Base-by-base conservation (phyloP, 1,140 invertebrate genomes). In the Brachionus manjavacas region DNA sequence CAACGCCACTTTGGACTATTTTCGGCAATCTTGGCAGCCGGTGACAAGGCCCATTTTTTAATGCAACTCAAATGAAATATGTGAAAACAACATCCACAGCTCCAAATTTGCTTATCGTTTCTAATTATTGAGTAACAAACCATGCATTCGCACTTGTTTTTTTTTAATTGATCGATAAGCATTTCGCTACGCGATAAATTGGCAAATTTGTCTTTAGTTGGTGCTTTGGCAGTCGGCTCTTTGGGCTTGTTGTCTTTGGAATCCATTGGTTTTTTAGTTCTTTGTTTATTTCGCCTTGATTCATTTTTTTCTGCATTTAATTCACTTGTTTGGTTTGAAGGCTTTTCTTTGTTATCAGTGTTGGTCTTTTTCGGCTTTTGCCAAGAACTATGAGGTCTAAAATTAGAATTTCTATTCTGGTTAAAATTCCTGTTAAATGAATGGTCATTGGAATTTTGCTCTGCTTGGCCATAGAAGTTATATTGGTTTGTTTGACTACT, bases 1-100 rank as follows among this genome's bases (percentile, higher is more conserved):
- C 96, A 98, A 20, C 95, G 92, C 96, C 96, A 98, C 86, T 93
- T 93, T 25, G 91, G 91, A 85, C 76, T 41, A 31, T 60, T 43
- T 83, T 80, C 86, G 66, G 86, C 86, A 23, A 86, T 86, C 84
- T 86, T 92, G 35, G 92, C 91, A 87, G 93, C 92, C 23, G 94
- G 95, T 46, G 93, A 93, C 72, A 92, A 91, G 0, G 95, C 95
- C 96, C 96, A 98, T 87, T 95, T 94, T 85, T 93, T 93, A 49
- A 95, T 93, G 88, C 96, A 98, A 81, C 92, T 92, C 2, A 98
- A 90, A 90, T 97, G 96, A 80, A 96, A 85, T 39, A 97, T 93
- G 87, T 97, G 94, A 89, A 93, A 97, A 87, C 96, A 98, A 85
- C 94, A 94, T 46, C 90, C 87, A 89, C 96, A 99, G 14, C 92